phyloP scores from a whole-genome alignment of 2,797 vertebrate species.

The Nyctalus aviator region DNA sequence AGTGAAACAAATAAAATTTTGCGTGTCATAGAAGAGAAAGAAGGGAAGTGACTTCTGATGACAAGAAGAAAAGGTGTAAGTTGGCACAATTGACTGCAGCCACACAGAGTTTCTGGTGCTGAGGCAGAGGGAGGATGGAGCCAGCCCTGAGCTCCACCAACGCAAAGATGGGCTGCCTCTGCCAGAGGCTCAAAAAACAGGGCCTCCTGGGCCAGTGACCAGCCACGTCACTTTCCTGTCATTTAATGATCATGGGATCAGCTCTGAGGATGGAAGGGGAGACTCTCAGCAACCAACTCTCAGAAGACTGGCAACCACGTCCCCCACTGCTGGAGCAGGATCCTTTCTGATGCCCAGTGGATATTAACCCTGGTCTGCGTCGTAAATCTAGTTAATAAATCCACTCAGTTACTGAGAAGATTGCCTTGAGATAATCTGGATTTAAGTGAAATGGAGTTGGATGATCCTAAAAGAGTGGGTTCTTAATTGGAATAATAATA shows the following conservation, averaged over 20 bases:
- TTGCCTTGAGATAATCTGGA: neutral
- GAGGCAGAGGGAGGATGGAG: neutral
- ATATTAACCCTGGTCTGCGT: accelerated
- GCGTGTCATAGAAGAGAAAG: neutral
- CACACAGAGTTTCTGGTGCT: accelerated
- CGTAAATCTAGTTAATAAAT: too few relatives aligned
- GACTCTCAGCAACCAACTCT: neutral
- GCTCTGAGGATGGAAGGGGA: neutral
- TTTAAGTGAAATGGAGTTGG: neutral
- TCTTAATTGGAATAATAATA: neutral
- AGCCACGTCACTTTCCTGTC: neutral
- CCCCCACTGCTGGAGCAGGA: neutral
- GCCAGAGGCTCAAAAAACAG: neutral
- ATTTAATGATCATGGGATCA: neutral
- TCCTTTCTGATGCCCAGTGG: accelerated
- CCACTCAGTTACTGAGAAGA: neutral
- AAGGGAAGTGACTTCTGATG: neutral
- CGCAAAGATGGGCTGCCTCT: neutral
- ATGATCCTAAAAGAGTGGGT: neutral
- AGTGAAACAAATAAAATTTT: neutral
- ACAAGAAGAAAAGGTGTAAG: neutral
- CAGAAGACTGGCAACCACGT: neutral
- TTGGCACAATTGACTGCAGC: neutral
- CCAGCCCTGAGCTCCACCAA: neutral
- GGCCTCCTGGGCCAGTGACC: neutral